Conservation (phyloP, 64 coral and sea anemone genomes). For the Stichodactyla mertensii region DNA sequence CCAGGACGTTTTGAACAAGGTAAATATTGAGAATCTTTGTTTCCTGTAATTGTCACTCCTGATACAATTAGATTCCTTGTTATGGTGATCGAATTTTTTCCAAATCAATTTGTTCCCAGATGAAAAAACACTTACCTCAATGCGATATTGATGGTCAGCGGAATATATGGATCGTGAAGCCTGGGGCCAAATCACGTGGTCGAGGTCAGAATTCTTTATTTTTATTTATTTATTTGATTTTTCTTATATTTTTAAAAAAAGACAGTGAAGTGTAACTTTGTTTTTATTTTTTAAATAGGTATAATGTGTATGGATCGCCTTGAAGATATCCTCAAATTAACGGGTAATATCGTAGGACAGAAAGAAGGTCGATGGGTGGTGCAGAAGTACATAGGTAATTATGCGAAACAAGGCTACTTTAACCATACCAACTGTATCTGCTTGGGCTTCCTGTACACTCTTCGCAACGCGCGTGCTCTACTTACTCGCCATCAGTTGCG, state of each 20-base stretch:
- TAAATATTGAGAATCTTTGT: not conserved
- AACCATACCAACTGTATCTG: not conserved
- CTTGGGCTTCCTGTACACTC: not conserved
- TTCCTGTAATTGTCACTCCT: too few relatives aligned
- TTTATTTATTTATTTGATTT: not conserved
- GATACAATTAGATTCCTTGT: too few relatives aligned
- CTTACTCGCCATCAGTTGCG: not conserved
- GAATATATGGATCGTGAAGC: constrained; percentile 97
- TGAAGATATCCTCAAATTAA: constrained; percentile 84
- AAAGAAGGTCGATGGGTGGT: constrained; percentile 95
- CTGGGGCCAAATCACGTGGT: constrained; percentile 95
- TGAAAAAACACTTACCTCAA: constrained; percentile 76
- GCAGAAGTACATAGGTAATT: constrained; percentile 95
- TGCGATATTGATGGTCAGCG: constrained; percentile 80
- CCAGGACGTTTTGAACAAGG: constrained; percentile 61
- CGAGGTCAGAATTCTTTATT: constrained; percentile 36
- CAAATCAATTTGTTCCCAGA: constrained; percentile 10
- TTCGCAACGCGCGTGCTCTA: not conserved
- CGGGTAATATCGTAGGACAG: constrained; percentile 70
- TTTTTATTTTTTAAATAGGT: constrained; percentile 16
- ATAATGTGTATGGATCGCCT: constrained; percentile 95
- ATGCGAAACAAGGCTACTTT: not conserved
- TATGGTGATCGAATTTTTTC: not conserved
- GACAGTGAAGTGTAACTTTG: not conserved
- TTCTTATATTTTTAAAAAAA: not conserved